Evolutionary conservation across 2,888 invertebrate species (phyloP).

Genomic region (Ophioninae sp.): DNA sequence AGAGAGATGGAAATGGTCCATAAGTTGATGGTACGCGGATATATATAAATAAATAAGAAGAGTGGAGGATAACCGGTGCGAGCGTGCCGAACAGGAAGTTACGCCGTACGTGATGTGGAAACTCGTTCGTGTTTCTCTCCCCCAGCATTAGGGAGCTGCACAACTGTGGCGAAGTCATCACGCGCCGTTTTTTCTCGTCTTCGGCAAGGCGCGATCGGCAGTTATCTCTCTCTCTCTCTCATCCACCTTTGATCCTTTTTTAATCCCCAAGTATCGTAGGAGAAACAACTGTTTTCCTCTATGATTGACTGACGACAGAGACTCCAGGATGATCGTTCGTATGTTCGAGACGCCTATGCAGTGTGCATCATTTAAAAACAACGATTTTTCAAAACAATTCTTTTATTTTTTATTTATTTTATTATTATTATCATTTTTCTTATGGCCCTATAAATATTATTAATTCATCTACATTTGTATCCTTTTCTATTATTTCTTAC

Average conservation of each 20-base stretch:
- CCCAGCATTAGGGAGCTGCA: conserved; percentile 33
- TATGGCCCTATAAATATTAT: too few relatives aligned
- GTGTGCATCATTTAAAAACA: too few relatives aligned
- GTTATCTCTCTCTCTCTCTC: not conserved
- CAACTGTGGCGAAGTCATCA: conserved; percentile 59
- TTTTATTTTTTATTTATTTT: too few relatives aligned
- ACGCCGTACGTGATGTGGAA: conserved; percentile 64
- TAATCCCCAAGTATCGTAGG: conserved; percentile 49
- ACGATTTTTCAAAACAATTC: too few relatives aligned
- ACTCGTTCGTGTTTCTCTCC: conserved; percentile 39
- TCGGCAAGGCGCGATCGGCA: not conserved
- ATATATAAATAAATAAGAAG: conserved; percentile 13
- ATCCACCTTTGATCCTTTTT: conserved; percentile 33
- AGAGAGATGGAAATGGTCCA: conserved; percentile 60
- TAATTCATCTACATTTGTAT: too few relatives aligned
- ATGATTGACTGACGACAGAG: conserved; percentile 21
- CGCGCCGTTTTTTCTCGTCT: conserved; percentile 20
- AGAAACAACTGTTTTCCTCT: conserved; percentile 27
- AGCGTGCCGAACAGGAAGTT: conserved; percentile 67
- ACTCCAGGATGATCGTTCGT: conserved; percentile 2
- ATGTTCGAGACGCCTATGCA: too few relatives aligned
- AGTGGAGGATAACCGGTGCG: conserved; percentile 62
- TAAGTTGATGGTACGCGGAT: conserved; percentile 29
- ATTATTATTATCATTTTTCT: too few relatives aligned
- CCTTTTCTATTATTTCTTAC: too few relatives aligned